These are phyloP conservation scores for Hydriomena furcata DNA, from an alignment of 2,888 invertebrate genomes.

Conservation along the genomic window DNA sequence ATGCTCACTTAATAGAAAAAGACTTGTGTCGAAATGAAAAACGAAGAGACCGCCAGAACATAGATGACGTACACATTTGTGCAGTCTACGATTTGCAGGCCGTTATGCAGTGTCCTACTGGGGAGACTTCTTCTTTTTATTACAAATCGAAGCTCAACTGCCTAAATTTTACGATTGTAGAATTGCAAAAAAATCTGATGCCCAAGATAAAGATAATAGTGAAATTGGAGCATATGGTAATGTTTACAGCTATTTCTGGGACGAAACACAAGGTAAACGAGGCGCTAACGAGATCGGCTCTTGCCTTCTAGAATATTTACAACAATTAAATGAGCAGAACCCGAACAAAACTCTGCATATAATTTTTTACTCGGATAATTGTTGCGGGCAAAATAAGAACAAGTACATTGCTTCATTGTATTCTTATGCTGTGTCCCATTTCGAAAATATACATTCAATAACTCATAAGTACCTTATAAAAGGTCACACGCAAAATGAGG, in stretches of 20 bases:
- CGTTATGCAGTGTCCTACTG: background rate
- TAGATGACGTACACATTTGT: background rate
- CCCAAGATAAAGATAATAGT: background rate
- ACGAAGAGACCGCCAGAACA: background rate
- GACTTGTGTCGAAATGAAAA: no score
- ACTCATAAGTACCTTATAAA: no score
- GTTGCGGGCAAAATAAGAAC: conserved; percentile 36
- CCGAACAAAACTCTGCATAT: conserved; percentile 13
- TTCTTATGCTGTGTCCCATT: no score
- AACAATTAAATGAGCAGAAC: background rate
- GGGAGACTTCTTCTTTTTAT: no score
- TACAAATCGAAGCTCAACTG: background rate
- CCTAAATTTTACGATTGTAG: no score
- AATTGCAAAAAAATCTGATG: no score
- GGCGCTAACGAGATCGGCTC: conserved; percentile 5
- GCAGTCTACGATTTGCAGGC: conserved; percentile 1
- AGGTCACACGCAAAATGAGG: no score
- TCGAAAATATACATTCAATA: no score
- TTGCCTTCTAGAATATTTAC: background rate
- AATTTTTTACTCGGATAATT: conserved; percentile 30
- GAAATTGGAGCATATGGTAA: background rate
- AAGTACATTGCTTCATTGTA: no score
- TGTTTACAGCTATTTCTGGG: conserved; percentile 2
- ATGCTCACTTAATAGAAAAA: background rate
- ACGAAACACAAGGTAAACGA: background rate